Evolutionary conservation across 2,888 invertebrate genomes (phyloP), one percentile per base, ranked within the genome.

Genomic region (Argyresthia albistria): DNA sequence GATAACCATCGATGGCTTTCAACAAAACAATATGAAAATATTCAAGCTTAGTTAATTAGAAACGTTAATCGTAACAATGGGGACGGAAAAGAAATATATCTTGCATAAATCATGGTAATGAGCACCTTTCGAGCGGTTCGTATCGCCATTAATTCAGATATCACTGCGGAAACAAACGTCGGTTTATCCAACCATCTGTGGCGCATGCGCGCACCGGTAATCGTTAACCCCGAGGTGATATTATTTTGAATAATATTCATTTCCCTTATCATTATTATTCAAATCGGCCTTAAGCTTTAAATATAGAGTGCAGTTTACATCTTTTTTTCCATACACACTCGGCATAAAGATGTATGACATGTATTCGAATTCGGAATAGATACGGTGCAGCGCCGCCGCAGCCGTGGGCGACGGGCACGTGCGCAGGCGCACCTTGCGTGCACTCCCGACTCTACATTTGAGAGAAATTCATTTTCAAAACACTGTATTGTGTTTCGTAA

Each of bases 141-240:
- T 84, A 80, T 82, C 77, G 80, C 77, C 78, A 82, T 84, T 83
- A 86, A 87, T 86, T 87, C 86, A 84, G 86, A 87, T 86, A 87
- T 87, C 86, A 87, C 81, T 86, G 84, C 86, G 87, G 87, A 87
- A 86, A 84, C 84, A 84, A 84, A 84, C 83, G 86, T 87, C 86
- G 79, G 83, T 77, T 84, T 83, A 83, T 84, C 80, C 82, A 65
- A 69, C 82, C 84, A 87, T 87, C 87, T 84, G 83, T 76, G 78
- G 79, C 74, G 80, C 81, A 80, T 76, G 82, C 80, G 83, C 83
- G 71, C 84, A 71, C 81, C 79, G 80, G 84, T 82, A 82, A 87
- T 86, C 87, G 86, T 87, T 87, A 86, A 86, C 87, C 87, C 86
- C 70, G 86, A 80, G 87, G 87, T 87, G 87, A 86, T 87, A 87